Percentiles rank a stretch among this genome's conserved stretches.
These are phyloP conservation scores for Diplolepis rosae DNA, from an alignment of 2,888 invertebrate genomes.

Conservation along the genomic window DNA sequence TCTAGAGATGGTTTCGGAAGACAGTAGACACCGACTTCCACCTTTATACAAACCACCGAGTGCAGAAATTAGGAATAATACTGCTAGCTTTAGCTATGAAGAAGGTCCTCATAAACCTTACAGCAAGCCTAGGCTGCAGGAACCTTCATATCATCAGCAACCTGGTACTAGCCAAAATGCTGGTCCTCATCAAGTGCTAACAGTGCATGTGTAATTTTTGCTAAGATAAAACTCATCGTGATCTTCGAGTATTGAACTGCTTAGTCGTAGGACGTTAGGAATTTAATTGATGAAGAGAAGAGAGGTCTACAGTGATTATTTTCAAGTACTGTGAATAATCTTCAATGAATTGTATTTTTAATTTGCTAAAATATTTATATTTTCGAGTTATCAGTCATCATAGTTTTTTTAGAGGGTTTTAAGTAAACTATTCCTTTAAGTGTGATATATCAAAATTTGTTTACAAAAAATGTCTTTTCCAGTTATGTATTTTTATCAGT, in stretches of 20 bases:
- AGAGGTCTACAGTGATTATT: neutral
- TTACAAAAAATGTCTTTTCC: too few relatives aligned
- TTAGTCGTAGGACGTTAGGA: neutral
- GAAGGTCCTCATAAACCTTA: conserved; percentile 71
- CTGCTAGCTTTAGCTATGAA: conserved; percentile 77
- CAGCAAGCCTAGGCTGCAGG: conserved; percentile 70
- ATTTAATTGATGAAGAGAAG: neutral
- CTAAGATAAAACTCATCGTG: conserved; percentile 2
- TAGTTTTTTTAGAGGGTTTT: too few relatives aligned
- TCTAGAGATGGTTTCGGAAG: conserved; percentile 79
- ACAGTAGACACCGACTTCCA: conserved; percentile 75
- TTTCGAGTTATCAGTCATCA: neutral
- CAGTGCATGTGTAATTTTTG: conserved; percentile 67
- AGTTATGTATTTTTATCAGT: too few relatives aligned
- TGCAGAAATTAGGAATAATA: conserved; percentile 89
- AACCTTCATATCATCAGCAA: conserved; percentile 63
- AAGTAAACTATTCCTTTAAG: too few relatives aligned
- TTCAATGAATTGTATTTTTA: neutral
- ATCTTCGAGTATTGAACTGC: conserved; percentile 12
- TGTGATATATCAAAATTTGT: too few relatives aligned
- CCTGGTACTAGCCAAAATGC: conserved; percentile 68
- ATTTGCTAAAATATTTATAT: conserved; percentile 11
- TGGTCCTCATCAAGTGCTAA: conserved; percentile 66
- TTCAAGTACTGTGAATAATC: neutral
- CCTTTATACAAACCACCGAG: conserved; percentile 88